phyloP scores from a whole-genome alignment of 2,888 invertebrate species.

The Melieria picta region DNA sequence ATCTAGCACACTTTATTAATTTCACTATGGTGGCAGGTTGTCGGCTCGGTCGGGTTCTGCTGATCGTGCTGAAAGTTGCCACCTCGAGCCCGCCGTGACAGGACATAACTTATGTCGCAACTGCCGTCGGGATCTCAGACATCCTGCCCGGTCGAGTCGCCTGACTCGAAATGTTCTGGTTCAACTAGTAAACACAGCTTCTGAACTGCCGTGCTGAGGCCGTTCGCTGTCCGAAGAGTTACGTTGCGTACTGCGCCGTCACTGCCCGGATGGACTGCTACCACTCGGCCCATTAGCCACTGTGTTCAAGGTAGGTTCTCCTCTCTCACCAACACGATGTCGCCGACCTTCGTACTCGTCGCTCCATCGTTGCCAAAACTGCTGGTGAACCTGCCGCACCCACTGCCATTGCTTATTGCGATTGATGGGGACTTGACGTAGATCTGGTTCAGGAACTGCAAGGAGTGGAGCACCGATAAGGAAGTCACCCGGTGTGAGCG shows the following conservation, averaged over 20 bases:
- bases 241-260: background rate
- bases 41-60: too few species aligned
- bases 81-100: too few species aligned
- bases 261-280: background rate
- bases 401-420: conserved; percentile 8
- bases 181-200: background rate
- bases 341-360: conserved; percentile 22
- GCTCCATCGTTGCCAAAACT: conserved; percentile 31
- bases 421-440: background rate
- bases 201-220: background rate
- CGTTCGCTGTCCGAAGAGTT: background rate
- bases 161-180: background rate
- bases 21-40: too few species aligned
- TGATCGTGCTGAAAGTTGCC: too few species aligned
- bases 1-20: too few species aligned
- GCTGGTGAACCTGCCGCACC: conserved; percentile 19
- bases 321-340: conserved; percentile 25
- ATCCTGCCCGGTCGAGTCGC: background rate
- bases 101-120: too few species aligned
- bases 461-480: too few species aligned
- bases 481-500: too few species aligned
- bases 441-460: background rate
- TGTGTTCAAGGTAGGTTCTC: conserved; percentile 20
- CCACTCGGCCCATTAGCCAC: conserved; percentile 4
- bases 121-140: too few species aligned